Evolutionary conservation across 2,797 vertebrate species (phyloP), one percentile per base, ranked within the genome.

Genomic region (Heteromormyrus szaboi): DNA sequence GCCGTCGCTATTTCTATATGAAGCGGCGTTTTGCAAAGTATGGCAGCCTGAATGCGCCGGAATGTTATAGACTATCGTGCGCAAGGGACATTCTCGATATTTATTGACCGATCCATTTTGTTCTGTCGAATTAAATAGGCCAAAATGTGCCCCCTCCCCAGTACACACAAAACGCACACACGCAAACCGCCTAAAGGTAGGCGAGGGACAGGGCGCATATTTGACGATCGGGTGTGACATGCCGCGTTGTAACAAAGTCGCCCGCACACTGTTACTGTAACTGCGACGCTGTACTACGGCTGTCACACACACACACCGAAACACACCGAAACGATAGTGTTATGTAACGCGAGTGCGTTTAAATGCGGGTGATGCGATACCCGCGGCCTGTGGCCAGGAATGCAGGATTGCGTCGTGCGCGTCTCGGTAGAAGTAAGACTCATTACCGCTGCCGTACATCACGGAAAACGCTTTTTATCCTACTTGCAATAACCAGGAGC

Each of bases 321-420:
- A 81, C 76, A 81, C 76, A 81, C 41, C 37, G 37, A 81, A 44
- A 44, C 76, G 2, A 92, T 44, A 87, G 90, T 94, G 94, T 96
- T 96, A 96, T 94, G 95, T 96, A 96, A 96, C 93, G 93, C 93
- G 94, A 93, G 92, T 92, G 94, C 93, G 92, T 94, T 93, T 93
- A 93, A 95, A 94, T 95, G 95, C 93, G 93, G 94, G 88, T 87
- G 89, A 91, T 92, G 94, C 87, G 50, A 90, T 88, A 91, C 93
- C 91, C 92, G 91, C 93, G 91, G 93, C 92, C 88, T 81, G 89
- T 91, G 93, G 91, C 76, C 59, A 90, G 92, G 89, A 89, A 90
- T 90, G 88, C 50, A 53, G 88, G 89, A 89, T 7, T 22, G 87
- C 81, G 4, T 89, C 85, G 54, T 79, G 65, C 88, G n/a, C 33